Base-by-base conservation (phyloP, 2,113 vertebrate species). In the Labeo catla region DNA sequence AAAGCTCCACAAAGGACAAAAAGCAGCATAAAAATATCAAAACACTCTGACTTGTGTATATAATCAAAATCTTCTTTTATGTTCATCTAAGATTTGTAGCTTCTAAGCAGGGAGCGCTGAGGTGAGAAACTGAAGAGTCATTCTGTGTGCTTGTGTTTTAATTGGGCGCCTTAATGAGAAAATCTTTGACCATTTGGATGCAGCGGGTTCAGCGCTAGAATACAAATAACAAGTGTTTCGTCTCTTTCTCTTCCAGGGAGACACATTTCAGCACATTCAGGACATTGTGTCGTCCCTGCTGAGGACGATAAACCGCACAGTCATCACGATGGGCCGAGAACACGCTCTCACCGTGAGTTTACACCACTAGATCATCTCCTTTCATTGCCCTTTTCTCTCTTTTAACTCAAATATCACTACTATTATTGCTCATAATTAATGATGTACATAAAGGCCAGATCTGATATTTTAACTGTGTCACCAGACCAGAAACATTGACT, bases 301-400 rank as follows among this genome's bases (percentile, higher is more conserved):
- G 39, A 95, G 95, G 88, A 96, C 93, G 0, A 98, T 99, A 89
- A 99, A 98, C 94, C 90, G 87, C 84, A 97, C 95, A 0, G 97
- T 99, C 92, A 98, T 99, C 94, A 96, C 93, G 0, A 98, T 99
- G 97, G 96, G 96, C 11, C 92, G 97, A 86, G 97, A 98, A 45
- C 96, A 98, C 2, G 9, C 91, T 68, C 93, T 98, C 86, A 98
- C 96, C 61, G 98, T 99, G 90, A 99, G 98, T 99, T 73, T 81
- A 34, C 8, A 15, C 3, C 36, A 11, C 15, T 43, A 13, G 21
- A 39, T 72, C 28, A 28, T 84, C 52, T 39, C 28, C 21, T 47
- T 50, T 52, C 8, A 28, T 13, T 81, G 13, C 45, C 21, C 57
- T 59, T 59, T 36, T 68, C 39, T 39, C 15, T 54, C 23, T 36